phyloP scores from a whole-genome alignment of 1,140 invertebrate genomes.

The Drosophila persimilis region DNA sequence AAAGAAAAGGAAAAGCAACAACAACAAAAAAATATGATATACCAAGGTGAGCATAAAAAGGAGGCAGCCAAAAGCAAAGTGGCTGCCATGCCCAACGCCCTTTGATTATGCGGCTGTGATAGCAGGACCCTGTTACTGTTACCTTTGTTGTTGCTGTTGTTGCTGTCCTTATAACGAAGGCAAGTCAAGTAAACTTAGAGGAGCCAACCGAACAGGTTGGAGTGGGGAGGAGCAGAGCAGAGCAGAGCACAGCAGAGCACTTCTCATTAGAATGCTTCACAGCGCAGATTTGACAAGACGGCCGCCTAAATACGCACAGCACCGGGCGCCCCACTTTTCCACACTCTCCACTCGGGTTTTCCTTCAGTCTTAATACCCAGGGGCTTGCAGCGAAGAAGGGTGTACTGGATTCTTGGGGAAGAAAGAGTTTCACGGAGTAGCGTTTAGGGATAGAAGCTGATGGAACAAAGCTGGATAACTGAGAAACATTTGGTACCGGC shows the following conservation, averaged over 20 bases:
- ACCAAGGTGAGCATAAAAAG: constrained; percentile 38
- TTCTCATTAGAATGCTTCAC: constrained; percentile 77
- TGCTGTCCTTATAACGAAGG: constrained; percentile 50
- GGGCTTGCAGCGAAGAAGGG: background rate
- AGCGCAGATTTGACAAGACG: constrained; percentile 72
- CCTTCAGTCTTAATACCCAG: constrained; percentile 10
- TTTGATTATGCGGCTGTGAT: constrained; percentile 76
- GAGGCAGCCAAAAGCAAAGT: constrained; percentile 45
- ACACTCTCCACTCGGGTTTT: constrained; percentile 5
- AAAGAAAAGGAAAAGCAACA: constrained; percentile 17
- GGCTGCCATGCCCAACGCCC: constrained; percentile 37
- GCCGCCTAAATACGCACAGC: constrained; percentile 62
- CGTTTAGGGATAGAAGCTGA: no score
- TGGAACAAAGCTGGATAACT: no score
- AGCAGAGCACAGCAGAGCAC: constrained; percentile 28
- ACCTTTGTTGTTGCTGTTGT: constrained; percentile 7
- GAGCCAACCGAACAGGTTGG: no score
- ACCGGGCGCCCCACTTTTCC: constrained; percentile 6
- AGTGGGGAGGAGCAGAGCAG: no score
- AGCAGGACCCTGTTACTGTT: constrained; percentile 42
- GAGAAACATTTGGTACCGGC: no score
- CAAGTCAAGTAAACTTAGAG: constrained; percentile 45
- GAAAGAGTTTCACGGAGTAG: no score
- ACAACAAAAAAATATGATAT: constrained; percentile 27
- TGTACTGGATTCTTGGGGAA: no score